A percentile compares a stretch with the other conserved stretches of the same genome.
phyloP scores from a whole-genome alignment of 2,113 vertebrate species.

The Tachysurus vachellii region DNA sequence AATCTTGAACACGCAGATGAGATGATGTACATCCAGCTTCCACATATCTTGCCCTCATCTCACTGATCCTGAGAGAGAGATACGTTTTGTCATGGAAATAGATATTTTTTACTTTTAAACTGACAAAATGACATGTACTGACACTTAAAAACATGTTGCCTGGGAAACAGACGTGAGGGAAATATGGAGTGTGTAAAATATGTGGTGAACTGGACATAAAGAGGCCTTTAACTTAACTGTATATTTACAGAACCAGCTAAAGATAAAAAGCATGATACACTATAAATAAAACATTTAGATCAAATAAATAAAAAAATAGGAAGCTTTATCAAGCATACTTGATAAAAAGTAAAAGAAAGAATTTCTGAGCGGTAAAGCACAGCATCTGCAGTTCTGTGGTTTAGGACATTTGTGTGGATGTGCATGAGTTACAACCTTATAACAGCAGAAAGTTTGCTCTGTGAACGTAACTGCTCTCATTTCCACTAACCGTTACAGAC shows the following conservation, averaged over 20 bases:
- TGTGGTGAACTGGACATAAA: not conserved
- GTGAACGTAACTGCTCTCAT: not conserved
- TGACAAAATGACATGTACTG: not conserved
- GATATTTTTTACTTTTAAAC: not conserved
- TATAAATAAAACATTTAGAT: not conserved
- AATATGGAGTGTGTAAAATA: not conserved
- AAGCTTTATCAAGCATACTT: not conserved
- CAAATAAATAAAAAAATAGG: not conserved
- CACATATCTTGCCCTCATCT: not conserved
- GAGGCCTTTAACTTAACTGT: not conserved
- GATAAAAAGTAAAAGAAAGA: not conserved
- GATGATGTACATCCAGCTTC: constrained; percentile 10
- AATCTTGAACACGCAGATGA: constrained; percentile 20
- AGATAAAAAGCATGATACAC: not conserved
- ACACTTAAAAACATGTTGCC: not conserved
- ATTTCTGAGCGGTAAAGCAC: not conserved
- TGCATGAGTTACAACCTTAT: not conserved
- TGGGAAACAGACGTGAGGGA: not conserved
- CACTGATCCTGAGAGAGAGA: not conserved
- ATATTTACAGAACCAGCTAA: not conserved
- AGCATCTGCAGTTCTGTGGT: not conserved
- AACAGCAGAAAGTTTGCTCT: not conserved
- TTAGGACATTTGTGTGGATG: not conserved
- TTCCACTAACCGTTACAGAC: not conserved
- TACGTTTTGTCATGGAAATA: constrained; percentile 2